Base-by-base conservation (phyloP, 2,888 invertebrate genomes). In the Lottia scabra region DNA sequence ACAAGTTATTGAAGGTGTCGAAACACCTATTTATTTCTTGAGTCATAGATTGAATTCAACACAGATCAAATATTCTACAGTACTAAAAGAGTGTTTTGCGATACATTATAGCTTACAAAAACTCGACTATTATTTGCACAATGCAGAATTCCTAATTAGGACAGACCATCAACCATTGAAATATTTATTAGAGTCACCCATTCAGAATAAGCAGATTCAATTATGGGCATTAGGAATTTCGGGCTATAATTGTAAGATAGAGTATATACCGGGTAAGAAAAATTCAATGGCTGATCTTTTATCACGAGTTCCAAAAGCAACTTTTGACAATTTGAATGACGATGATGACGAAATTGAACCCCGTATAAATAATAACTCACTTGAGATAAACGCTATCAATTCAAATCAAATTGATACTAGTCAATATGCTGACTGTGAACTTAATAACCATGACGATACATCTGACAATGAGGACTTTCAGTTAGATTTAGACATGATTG, bases 161-260 rank as follows among this genome's bases (percentile, higher is more conserved):
- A 68, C 68, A 6, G 68, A 68, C 23, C 68, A 68, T 15, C 26
- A 68, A 63, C 68, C 68, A 12, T n/a, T 68, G 44, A 27, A 63
- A 23, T 68, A 63, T 44, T 23, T 68, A 3, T 43, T 63, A 19
- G 68, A 68, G 27, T 68, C 48, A 4, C 68, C 68, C 3, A 56
- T 56, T 46, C 68, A 68, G n/a, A 68, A 67, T 27, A 46, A 48
- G 16, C 48, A 68, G 45, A 56, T 68, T 8, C 68, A 68, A 27
- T 0, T 45, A 26, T 68, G 45, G 63, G 63, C 68, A 26, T 13
- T 68, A 13, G 63, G 68, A 1, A 44, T 63, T 3, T 8, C 63
- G 16, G 46, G 45, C 15, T 68, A 26, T 27, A 68, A 63, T 19
- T 68, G 63, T 27, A 30, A 43, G n/a, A 63, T 63, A 1, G 63